Evolutionary conservation across 2,888 invertebrate species (phyloP).

Genomic region (Sepiola atlantica): DNA sequence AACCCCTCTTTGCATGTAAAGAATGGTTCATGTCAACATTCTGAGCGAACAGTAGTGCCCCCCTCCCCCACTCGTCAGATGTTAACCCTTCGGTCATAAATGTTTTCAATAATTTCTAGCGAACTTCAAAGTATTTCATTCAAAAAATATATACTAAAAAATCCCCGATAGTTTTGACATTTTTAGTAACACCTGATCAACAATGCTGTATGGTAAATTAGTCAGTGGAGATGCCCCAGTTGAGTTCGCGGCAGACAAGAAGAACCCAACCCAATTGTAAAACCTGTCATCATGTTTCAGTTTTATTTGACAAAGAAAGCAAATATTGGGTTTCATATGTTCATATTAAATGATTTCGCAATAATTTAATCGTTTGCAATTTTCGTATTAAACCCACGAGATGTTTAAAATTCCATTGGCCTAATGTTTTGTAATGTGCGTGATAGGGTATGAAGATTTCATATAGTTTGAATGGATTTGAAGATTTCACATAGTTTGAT

Average conservation of each 20-base stretch:
- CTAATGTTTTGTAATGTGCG: too few species aligned
- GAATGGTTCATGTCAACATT: too few species aligned
- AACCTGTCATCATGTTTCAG: not conserved
- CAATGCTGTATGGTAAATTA: not conserved
- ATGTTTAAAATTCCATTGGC: not conserved
- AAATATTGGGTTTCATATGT: not conserved
- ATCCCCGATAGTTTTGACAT: not conserved
- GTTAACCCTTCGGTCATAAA: too few species aligned
- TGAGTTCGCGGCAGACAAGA: not conserved
- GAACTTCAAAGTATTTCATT: too few species aligned
- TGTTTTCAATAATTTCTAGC: too few species aligned
- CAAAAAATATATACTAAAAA: not conserved
- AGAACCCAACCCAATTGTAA: not conserved
- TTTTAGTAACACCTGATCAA: not conserved
- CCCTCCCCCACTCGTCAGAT: too few species aligned
- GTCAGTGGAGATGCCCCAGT: not conserved
- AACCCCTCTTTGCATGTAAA: too few species aligned
- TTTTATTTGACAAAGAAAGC: not conserved
- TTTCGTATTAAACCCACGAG: not conserved
- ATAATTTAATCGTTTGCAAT: not conserved
- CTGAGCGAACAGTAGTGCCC: too few species aligned
- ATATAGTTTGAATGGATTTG: too few species aligned
- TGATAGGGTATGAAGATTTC: too few species aligned
- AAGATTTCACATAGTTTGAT: too few species aligned
- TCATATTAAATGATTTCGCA: slow-evolving; percentile 4